These are phyloP conservation scores for Apis dorsata DNA, from an alignment of 1,140 invertebrate species.

Conservation along the genomic window DNA sequence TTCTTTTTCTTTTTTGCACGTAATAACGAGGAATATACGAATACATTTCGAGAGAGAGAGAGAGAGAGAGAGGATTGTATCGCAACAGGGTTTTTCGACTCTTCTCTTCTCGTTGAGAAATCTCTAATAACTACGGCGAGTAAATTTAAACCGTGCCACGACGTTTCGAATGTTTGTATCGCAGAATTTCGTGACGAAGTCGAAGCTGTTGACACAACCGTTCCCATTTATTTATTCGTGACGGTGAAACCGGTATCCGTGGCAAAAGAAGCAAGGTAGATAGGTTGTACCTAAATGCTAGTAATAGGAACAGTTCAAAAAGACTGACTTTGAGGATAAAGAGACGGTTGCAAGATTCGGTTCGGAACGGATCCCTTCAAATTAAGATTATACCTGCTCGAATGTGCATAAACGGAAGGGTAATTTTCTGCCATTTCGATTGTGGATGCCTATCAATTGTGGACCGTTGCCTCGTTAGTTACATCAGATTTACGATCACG, in stretches of 20 bases:
- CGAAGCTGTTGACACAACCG: conserved; percentile 22
- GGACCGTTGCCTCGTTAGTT: background rate
- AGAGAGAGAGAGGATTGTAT: too few relatives aligned
- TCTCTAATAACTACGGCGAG: background rate
- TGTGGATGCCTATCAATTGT: background rate
- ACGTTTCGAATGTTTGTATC: background rate
- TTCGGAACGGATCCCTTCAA: background rate
- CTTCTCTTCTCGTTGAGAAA: background rate
- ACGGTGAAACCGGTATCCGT: conserved; percentile 36
- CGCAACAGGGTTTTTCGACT: too few relatives aligned
- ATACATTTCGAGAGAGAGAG: too few relatives aligned
- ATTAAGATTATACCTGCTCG: background rate
- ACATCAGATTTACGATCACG: conserved; percentile 1
- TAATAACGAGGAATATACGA: too few relatives aligned
- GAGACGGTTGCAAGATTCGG: background rate
- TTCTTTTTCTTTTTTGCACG: too few relatives aligned
- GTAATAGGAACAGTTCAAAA: conserved; percentile 22
- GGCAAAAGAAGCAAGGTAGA: background rate
- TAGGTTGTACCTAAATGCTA: conserved; percentile 32
- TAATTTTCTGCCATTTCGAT: background rate
- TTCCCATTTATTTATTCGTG: conserved; percentile 18
- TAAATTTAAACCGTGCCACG: background rate
- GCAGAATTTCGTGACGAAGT: conserved; percentile 9
- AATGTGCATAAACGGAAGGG: background rate
- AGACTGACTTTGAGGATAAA: conserved; percentile 8